phyloP scores from a whole-genome alignment of 2,888 invertebrate genomes.

The Ceriagrion tenellum region DNA sequence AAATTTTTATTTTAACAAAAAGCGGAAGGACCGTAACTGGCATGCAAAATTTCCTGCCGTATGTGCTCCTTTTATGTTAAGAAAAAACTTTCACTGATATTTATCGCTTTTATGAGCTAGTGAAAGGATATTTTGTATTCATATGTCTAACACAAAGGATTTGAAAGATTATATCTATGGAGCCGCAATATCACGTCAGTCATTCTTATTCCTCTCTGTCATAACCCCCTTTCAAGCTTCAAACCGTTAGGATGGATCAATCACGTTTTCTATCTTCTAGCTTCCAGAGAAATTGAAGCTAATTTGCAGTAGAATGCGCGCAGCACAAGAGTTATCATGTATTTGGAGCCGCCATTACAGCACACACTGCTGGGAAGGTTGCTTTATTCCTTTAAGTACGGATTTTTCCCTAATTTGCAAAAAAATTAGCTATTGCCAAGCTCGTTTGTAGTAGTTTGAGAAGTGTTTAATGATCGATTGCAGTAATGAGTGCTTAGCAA shows the following conservation, averaged over 20 bases:
- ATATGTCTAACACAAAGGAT: not conserved
- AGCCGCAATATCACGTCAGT: not conserved
- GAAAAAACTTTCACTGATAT: not conserved
- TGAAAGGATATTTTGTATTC: not conserved
- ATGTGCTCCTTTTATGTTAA: not conserved
- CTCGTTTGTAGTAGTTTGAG: no score
- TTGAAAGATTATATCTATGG: not conserved
- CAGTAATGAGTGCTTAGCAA: no score
- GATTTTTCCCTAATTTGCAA: no score
- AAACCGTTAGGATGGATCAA: not conserved
- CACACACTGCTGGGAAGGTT: no score
- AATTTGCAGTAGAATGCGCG: not conserved
- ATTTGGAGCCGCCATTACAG: no score
- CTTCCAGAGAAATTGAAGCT: not conserved
- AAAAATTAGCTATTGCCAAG: no score
- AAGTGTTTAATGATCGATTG: no score
- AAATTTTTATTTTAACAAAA: no score
- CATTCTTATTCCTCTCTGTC: not conserved
- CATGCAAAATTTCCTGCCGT: not conserved
- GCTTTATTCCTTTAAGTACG: no score
- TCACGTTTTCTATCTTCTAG: not conserved
- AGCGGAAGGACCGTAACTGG: not conserved
- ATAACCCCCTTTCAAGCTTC: not conserved
- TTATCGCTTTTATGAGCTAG: not conserved
- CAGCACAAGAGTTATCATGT: not conserved